A percentile compares a stretch with the other conserved stretches of the same genome.
Evolutionary conservation across 1,140 invertebrate genomes (phyloP).

Genomic region (Bacillus rossius): DNA sequence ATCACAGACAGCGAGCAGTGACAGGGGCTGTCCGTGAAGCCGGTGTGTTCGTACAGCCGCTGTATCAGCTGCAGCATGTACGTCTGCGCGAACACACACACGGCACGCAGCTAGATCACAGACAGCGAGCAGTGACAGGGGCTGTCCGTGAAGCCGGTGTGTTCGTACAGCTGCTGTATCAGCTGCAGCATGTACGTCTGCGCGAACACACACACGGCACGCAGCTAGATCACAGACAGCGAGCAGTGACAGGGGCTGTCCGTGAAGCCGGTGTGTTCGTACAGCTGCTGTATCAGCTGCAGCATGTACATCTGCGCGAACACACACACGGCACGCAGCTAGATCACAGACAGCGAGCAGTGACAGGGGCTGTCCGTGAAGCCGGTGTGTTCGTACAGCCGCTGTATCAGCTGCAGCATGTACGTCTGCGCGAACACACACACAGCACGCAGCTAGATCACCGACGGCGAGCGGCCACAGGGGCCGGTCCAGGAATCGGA

Average conservation of each 20-base stretch:
- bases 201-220: slow-evolving; percentile 15
- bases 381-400: slow-evolving; percentile 58
- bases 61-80: slow-evolving; percentile 57
- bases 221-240: too few relatives aligned
- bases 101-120: too few relatives aligned
- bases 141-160: too few relatives aligned
- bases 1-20: slow-evolving; percentile 47
- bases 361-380: slow-evolving; percentile 49
- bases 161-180: slow-evolving; percentile 56
- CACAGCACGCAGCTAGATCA: not conserved
- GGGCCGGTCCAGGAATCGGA: slow-evolving; percentile 54
- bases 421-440: slow-evolving; percentile 51
- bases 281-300: slow-evolving; percentile 55
- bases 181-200: slow-evolving; percentile 61
- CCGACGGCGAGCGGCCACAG: not conserved
- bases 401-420: slow-evolving; percentile 53
- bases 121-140: too few relatives aligned
- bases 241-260: too few relatives aligned
- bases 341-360: slow-evolving; percentile 44
- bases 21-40: slow-evolving; percentile 51
- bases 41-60: slow-evolving; percentile 58
- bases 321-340: not conserved
- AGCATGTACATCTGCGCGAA: slow-evolving; percentile 56
- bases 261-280: too few relatives aligned
- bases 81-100: slow-evolving; percentile 43